Evolutionary conservation across 35 echinoderm and acorn worm species (phyloP).

Genomic region (Chiridota heheva): DNA sequence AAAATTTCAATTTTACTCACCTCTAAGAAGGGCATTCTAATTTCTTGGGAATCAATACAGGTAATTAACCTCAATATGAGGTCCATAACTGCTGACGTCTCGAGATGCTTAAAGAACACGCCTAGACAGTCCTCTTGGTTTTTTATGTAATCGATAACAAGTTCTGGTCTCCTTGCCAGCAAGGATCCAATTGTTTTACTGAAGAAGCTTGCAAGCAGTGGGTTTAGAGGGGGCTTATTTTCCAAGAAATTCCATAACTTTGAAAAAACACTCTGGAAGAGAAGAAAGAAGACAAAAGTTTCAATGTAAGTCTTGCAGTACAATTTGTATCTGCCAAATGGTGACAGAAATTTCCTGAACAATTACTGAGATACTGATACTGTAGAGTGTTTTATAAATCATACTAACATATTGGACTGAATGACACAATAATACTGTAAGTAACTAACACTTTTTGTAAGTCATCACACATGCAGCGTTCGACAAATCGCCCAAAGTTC

Average conservation of each 20-base stretch:
- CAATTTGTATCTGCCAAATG: no score
- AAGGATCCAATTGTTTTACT: constrained; percentile 93
- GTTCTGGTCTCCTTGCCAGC: constrained; percentile 81
- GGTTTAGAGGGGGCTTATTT: constrained; percentile 84
- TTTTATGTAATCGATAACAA: constrained; percentile 83
- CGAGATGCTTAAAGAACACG: constrained; percentile 84
- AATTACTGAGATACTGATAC: no score
- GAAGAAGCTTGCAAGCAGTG: constrained; percentile 97
- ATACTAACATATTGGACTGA: no score
- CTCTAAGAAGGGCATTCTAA: constrained; percentile 88
- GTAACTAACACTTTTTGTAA: no score
- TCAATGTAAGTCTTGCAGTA: no score
- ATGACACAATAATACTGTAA: no score
- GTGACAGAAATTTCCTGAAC: no score
- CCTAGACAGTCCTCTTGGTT: constrained; percentile 77
- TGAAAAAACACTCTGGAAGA: constrained; percentile 67
- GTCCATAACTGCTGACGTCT: constrained; percentile 96
- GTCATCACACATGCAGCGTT: no score
- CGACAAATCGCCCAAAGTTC: no score
- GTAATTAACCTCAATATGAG: constrained; percentile 94
- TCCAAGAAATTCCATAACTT: constrained; percentile 94
- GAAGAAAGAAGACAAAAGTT: neutral
- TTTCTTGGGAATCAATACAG: constrained; percentile 85
- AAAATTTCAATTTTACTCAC: no score
- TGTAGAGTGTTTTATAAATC: no score